These are phyloP conservation scores for Pachypsylla venusta DNA, from an alignment of 1,140 invertebrate species.

Conservation along the genomic window DNA sequence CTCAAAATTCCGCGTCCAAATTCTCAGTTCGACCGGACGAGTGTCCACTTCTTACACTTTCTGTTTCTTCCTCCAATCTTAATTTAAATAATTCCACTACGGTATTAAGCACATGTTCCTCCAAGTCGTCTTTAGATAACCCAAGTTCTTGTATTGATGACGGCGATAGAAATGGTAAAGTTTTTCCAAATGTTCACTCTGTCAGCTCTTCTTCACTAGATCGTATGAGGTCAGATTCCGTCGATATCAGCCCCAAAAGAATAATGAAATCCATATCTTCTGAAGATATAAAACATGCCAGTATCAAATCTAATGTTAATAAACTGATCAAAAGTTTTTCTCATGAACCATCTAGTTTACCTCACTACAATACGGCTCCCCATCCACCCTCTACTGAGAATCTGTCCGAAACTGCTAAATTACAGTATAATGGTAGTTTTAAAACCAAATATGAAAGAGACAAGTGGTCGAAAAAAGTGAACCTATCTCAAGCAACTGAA, in stretches of 20 bases:
- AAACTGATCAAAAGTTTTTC: background rate
- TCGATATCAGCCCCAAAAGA: background rate
- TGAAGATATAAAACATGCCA: slow-evolving; percentile 2
- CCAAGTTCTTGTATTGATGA: too few species aligned
- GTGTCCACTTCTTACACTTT: background rate
- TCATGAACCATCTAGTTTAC: background rate
- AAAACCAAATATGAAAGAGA: slow-evolving; percentile 28
- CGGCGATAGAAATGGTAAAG: too few species aligned
- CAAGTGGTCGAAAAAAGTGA: slow-evolving; percentile 20
- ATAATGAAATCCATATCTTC: slow-evolving; percentile 2
- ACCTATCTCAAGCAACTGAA: background rate
- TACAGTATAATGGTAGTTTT: slow-evolving; percentile 29
- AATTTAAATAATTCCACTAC: background rate
- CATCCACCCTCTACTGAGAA: background rate
- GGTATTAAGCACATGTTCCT: background rate
- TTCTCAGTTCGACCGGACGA: background rate
- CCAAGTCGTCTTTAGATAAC: background rate
- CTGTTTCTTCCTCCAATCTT: background rate
- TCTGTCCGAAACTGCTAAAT: slow-evolving; percentile 8
- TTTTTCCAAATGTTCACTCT: background rate
- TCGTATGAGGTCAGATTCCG: background rate
- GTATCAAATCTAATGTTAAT: background rate
- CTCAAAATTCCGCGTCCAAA: background rate
- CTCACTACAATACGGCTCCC: slow-evolving; percentile 1
- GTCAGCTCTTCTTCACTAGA: background rate